Conservation (phyloP, 1,140 invertebrate species). For the Apis mellifera region DNA sequence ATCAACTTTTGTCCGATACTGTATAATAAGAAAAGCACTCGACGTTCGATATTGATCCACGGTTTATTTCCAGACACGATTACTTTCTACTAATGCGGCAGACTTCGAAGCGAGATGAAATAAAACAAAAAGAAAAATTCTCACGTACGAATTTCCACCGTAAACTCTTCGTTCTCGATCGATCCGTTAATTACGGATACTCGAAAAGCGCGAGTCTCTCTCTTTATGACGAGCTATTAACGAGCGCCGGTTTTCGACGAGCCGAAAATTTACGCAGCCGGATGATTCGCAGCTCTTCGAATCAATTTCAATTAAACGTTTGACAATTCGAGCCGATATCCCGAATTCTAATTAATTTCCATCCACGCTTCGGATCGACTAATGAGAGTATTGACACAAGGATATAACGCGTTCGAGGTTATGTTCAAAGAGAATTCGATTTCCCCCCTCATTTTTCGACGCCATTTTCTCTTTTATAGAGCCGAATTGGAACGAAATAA, state of each 20-base stretch:
- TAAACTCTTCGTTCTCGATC: not conserved
- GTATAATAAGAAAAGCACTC: too few species aligned
- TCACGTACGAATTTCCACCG: too few species aligned
- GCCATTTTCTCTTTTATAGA: too few species aligned
- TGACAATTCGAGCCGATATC: constrained; percentile 1
- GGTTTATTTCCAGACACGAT: too few species aligned
- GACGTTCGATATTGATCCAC: too few species aligned
- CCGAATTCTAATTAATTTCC: constrained; percentile 22
- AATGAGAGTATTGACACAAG: not conserved
- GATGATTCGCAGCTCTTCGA: not conserved
- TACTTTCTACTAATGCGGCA: too few species aligned
- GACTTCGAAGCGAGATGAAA: too few species aligned
- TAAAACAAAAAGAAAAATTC: too few species aligned
- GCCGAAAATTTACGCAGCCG: not conserved
- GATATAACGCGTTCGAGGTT: not conserved
- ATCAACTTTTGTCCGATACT: too few species aligned
- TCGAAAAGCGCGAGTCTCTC: not conserved
- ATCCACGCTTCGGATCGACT: not conserved
- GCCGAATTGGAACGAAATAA: not conserved
- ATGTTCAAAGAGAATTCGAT: not conserved
- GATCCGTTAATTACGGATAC: not conserved
- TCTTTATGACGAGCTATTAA: constrained; percentile 22
- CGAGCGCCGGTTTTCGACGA: not conserved
- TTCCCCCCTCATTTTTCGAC: too few species aligned
- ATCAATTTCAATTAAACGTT: constrained; percentile 24